Conservation (phyloP, 2,888 invertebrate species). For the Eutolmus rufibarbis region DNA sequence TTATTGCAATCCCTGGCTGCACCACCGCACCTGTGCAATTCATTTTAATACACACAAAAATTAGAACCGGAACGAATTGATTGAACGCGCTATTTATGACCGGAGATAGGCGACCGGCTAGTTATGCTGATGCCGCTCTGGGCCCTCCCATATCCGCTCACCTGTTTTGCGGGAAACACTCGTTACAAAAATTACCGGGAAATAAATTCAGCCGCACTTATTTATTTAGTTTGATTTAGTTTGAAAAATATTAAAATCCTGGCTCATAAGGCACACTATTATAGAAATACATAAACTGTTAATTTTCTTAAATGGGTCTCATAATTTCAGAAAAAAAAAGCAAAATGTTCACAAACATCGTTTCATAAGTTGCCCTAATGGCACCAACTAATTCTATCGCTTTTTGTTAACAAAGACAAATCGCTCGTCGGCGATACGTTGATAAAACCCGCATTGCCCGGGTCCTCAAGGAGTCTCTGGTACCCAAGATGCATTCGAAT, state of each 20-base stretch:
- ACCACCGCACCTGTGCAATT: constrained; percentile 22
- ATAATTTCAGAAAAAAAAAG: not conserved
- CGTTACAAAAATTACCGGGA: not conserved
- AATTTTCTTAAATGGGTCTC: not conserved
- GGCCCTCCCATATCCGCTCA: constrained; percentile 15
- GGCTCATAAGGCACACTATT: not conserved
- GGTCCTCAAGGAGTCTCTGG: not conserved
- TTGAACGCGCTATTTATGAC: constrained; percentile 28
- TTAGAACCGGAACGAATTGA: constrained; percentile 34
- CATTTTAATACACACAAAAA: constrained; percentile 27
- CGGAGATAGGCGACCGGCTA: not conserved
- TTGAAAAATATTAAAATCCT: not conserved
- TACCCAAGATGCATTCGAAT: not conserved
- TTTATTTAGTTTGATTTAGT: not conserved
- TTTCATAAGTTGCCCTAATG: not conserved
- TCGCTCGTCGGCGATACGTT: not conserved
- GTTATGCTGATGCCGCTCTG: not conserved
- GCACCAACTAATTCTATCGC: not conserved
- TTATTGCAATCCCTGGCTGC: constrained; percentile 8
- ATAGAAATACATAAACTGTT: not conserved
- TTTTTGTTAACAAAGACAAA: not conserved
- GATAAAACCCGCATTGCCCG: not conserved
- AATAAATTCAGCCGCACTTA: not conserved
- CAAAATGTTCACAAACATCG: not conserved
- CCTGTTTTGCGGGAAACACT: constrained; percentile 7